Evolutionary conservation across 2,113 vertebrate species (phyloP).

Genomic region (Gorilla gorilla): DNA sequence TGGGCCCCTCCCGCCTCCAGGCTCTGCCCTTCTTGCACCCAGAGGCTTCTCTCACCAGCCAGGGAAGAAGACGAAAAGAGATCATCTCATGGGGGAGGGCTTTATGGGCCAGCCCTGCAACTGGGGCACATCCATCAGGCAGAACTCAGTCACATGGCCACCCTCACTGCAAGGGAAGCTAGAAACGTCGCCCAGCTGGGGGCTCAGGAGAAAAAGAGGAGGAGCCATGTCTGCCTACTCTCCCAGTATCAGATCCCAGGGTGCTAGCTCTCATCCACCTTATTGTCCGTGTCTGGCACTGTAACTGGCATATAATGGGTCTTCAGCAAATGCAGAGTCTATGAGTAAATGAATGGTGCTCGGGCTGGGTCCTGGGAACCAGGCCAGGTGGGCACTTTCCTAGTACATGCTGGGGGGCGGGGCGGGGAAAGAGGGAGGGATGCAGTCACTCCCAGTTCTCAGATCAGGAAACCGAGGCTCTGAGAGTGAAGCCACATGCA

Average conservation of each 20-base stretch:
- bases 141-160: background rate
- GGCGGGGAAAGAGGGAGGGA: background rate
- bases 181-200: background rate
- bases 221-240: background rate
- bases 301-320: background rate
- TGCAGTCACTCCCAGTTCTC: background rate
- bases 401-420: accelerated
- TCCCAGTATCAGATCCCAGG: background rate
- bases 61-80: background rate
- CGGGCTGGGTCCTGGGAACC: background rate
- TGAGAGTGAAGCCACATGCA: background rate
- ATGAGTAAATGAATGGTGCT: background rate
- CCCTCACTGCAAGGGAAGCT: background rate
- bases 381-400: background rate
- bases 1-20: background rate
- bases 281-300: too few species aligned
- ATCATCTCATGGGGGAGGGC: accelerated
- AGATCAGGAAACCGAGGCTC: background rate
- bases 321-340: background rate
- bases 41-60: background rate
- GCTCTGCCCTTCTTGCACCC: background rate
- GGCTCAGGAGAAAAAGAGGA: background rate
- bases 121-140: background rate
- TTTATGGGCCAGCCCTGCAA: background rate
- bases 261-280: background rate